These are phyloP conservation scores for Epizoanthus scotinus DNA, from an alignment of 92 coral and sea anemone genomes.

Conservation along the genomic window DNA sequence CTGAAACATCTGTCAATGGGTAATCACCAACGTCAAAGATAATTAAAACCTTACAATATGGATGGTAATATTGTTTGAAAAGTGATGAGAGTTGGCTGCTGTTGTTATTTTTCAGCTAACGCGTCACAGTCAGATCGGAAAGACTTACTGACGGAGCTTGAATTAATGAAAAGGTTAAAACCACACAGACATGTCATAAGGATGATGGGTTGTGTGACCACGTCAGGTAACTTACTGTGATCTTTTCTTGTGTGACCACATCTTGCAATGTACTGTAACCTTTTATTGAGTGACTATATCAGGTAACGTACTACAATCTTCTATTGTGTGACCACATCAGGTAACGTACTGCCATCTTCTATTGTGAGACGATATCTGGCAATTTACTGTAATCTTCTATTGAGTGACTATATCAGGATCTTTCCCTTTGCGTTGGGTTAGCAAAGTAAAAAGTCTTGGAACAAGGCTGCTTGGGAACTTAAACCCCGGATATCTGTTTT, in stretches of 20 bases:
- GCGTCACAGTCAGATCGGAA: constrained; percentile 36
- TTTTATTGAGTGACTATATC: neutral
- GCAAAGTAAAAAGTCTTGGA: too few species aligned
- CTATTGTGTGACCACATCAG: neutral
- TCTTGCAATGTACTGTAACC: too few species aligned
- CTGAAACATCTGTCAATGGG: too few species aligned
- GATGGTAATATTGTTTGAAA: too few species aligned
- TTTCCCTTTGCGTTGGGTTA: too few species aligned
- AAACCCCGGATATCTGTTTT: too few species aligned
- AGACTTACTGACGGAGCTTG: constrained; percentile 45
- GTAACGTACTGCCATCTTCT: too few species aligned
- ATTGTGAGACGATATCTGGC: neutral
- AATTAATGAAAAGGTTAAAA: constrained; percentile 37
- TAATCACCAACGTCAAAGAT: too few species aligned
- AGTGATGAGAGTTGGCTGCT: too few species aligned
- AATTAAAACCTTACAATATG: too few species aligned
- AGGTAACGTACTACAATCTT: too few species aligned
- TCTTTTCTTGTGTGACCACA: neutral
- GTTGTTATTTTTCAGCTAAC: constrained; percentile 1
- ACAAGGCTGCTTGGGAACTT: too few species aligned
- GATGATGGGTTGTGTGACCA: constrained; percentile 44
- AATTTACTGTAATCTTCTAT: neutral
- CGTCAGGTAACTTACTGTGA: constrained; percentile 20
- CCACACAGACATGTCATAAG: constrained; percentile 46
- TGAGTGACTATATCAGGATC: neutral